Percentiles rank a stretch among this genome's conserved stretches.
Evolutionary conservation across 2,797 vertebrate species (phyloP).

Genomic region (Tolypeutes matacus): DNA sequence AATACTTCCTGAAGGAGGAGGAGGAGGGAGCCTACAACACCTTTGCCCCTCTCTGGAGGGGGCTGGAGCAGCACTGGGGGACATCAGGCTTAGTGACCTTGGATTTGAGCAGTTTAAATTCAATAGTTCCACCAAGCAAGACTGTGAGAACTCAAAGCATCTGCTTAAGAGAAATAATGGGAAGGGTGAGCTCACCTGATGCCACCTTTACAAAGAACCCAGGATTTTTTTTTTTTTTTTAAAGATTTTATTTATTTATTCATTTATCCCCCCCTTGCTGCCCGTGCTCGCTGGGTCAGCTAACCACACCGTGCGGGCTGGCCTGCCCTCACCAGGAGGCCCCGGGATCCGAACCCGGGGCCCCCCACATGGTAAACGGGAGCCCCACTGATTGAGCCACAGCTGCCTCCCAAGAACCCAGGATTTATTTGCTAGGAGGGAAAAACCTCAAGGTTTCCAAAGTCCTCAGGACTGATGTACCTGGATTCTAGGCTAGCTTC

Average conservation of each 20-base stretch:
- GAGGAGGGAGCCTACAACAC: background rate
- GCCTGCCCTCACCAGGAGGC: too few species aligned
- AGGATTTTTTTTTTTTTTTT: too few species aligned
- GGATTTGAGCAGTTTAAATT: background rate
- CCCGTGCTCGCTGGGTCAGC: too few species aligned
- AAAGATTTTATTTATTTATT: too few species aligned
- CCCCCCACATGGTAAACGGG: too few species aligned
- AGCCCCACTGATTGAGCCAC: too few species aligned
- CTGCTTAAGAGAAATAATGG: background rate
- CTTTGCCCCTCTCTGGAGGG: background rate
- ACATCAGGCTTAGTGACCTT: background rate
- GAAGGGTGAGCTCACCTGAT: background rate
- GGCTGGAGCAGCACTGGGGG: background rate
- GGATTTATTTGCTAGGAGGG: background rate
- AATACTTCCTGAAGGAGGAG: background rate
- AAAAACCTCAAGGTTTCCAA: background rate
- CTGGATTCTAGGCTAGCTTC: background rate
- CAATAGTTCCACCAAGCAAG: background rate
- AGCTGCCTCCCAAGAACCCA: too few species aligned
- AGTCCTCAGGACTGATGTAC: background rate
- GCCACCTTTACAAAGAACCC: background rate
- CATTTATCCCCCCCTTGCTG: too few species aligned
- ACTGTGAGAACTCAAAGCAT: background rate
- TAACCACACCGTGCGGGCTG: too few species aligned
- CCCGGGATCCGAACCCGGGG: too few species aligned